Evolutionary conservation across 1,140 invertebrate genomes (phyloP), one percentile per base, ranked within the genome.

Genomic region (Apis florea): DNA sequence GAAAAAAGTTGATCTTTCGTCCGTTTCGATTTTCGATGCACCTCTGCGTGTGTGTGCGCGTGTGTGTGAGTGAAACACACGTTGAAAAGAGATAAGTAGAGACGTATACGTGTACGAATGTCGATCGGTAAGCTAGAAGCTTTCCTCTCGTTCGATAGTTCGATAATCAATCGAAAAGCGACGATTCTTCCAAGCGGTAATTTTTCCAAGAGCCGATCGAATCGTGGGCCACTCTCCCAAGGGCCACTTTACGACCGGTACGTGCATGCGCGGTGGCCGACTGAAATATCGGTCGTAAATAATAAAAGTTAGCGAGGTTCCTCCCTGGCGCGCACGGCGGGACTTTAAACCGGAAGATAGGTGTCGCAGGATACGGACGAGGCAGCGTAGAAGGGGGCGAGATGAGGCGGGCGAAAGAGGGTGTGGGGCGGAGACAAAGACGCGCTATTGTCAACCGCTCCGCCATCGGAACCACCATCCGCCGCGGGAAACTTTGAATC

Each of bases 401-500:
- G 89, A 85, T 88, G 84, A 87, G 89, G 83, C 71, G 83, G 81
- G 86, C 90, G 89, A 91, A 90, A 90, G 86, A 86, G 76, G 83
- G 88, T 78, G 59, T 69, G 89, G 80, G 78, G 88, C 83, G 92
- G 91, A 93, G 92, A 94, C 93, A 94, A 93, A 93, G 93, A 93
- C 92, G 92, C 91, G 90, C 93, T 91, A 93, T 94, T 93, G 92
- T 93, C 93, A 93, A 93, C 92, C 91, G 91, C 91, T 92, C 90
- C 90, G 90, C 92, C 92, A 94, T 93, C 93, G 93, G 93, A 94
- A 94, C 93, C 92, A 89, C 92, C 92, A 93, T 93, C 93, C 93
- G 91, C 92, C 90, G 93, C 93, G 93, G 93, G 93, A 94, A 93
- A 94, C 93, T 94, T 94, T 94, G 93, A 94, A 93, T 93, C 93